These are phyloP conservation scores for Pristis pectinata DNA, from an alignment of 2,797 vertebrate genomes.

Conservation along the genomic window DNA sequence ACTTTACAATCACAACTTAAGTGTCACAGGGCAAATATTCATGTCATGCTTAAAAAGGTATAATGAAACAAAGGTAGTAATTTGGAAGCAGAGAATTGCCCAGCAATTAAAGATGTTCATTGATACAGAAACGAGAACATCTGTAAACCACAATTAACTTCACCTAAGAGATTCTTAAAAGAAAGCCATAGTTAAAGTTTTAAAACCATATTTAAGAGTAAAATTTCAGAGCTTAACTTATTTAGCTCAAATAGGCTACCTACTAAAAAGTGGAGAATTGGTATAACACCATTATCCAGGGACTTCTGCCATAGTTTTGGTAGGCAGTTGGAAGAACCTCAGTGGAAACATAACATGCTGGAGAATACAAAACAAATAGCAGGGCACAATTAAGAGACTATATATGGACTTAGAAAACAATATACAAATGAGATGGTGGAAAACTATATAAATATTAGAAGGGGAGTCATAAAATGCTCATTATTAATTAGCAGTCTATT, in stretches of 20 bases:
- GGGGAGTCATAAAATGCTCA: too few relatives aligned
- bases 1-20: conserved; percentile 15
- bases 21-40: background rate
- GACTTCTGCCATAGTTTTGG: background rate
- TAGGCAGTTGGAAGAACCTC: background rate
- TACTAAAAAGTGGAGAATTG: background rate
- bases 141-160: conserved; percentile 6
- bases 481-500: background rate
- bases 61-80: background rate
- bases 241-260: background rate
- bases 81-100: background rate
- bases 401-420: background rate
- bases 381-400: background rate
- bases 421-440: background rate
- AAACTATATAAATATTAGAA: background rate
- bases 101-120: conserved; percentile 15
- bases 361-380: background rate
- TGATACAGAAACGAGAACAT: background rate
- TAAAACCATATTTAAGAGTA: background rate
- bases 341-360: background rate
- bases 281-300: background rate
- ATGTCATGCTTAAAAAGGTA: background rate
- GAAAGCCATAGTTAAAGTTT: background rate
- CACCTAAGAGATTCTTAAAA: background rate
- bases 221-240: background rate